These are phyloP conservation scores for Halictus ligatus DNA, from an alignment of 2,888 invertebrate species.

Conservation along the genomic window DNA sequence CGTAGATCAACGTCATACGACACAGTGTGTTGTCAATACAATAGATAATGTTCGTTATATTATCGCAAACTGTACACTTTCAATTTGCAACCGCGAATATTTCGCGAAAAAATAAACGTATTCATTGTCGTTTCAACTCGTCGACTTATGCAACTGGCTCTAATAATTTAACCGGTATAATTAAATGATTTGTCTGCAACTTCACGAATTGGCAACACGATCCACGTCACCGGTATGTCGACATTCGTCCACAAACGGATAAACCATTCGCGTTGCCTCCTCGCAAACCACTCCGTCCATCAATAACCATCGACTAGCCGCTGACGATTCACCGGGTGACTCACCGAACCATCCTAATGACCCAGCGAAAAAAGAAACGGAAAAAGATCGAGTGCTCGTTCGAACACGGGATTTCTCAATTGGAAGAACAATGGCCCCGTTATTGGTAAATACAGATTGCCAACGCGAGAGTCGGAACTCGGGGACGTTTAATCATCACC, in stretches of 20 bases:
- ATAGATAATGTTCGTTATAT: too few relatives aligned
- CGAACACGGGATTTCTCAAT: constrained; percentile 3
- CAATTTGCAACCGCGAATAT: too few relatives aligned
- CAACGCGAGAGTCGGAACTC: not conserved
- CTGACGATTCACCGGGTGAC: constrained; percentile 23
- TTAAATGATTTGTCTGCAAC: not conserved
- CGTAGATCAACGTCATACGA: too few relatives aligned
- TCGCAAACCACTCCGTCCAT: constrained; percentile 48
- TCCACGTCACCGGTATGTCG: not conserved
- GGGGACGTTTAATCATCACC: not conserved
- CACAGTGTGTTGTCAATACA: too few relatives aligned
- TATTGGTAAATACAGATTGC: not conserved
- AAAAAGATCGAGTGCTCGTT: constrained; percentile 15
- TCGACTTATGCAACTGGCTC: not conserved
- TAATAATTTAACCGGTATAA: not conserved
- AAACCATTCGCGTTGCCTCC: constrained; percentile 45
- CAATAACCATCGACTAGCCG: constrained; percentile 56
- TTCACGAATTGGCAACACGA: not conserved
- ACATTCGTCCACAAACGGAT: not conserved
- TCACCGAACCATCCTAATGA: constrained; percentile 33
- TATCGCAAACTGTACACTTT: not conserved
- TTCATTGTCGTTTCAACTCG: not conserved
- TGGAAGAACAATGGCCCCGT: constrained; percentile 10
- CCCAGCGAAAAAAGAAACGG: not conserved
- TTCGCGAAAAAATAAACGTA: not conserved